Percentiles rank a stretch among this genome's conserved stretches.
Evolutionary conservation across 2,113 vertebrate species (phyloP).

Genomic region (Osmerus mordax): DNA sequence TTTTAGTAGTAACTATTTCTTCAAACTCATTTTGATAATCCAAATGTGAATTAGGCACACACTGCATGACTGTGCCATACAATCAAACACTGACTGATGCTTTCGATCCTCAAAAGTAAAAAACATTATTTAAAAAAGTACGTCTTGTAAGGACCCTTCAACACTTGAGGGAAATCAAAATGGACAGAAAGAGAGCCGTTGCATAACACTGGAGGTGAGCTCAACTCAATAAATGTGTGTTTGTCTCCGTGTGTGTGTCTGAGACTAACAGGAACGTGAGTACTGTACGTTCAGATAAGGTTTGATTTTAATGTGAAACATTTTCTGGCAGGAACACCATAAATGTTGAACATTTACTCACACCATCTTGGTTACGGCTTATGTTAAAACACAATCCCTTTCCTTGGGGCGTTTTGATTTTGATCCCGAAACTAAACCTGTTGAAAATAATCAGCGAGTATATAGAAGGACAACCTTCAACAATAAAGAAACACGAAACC

Average conservation of each 20-base stretch:
- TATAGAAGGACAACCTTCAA: background rate
- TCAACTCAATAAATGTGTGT: conserved; percentile 39
- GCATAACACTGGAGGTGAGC: conserved; percentile 34
- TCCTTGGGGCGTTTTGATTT: background rate
- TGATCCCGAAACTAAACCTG: background rate
- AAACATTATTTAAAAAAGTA: no score
- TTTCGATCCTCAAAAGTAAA: no score
- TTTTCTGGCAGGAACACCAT: conserved; percentile 25
- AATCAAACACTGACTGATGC: no score
- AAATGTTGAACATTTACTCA: conserved; percentile 11
- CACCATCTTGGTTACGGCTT: conserved; percentile 10
- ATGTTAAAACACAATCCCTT: conserved; percentile 16
- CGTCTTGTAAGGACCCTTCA: no score
- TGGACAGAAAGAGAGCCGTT: conserved; percentile 16
- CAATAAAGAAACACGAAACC: background rate
- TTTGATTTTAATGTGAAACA: background rate
- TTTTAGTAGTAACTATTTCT: no score
- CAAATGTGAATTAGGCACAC: no score
- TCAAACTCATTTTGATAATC: no score
- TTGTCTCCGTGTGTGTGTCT: conserved; percentile 17
- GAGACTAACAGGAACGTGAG: no score
- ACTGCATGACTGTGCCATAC: no score
- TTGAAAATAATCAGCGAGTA: background rate
- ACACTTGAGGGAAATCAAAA: conserved; percentile 19
- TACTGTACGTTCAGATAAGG: background rate